phyloP scores from a whole-genome alignment of 1,140 invertebrate species.

The Scaptodrosophila lebanonensis region DNA sequence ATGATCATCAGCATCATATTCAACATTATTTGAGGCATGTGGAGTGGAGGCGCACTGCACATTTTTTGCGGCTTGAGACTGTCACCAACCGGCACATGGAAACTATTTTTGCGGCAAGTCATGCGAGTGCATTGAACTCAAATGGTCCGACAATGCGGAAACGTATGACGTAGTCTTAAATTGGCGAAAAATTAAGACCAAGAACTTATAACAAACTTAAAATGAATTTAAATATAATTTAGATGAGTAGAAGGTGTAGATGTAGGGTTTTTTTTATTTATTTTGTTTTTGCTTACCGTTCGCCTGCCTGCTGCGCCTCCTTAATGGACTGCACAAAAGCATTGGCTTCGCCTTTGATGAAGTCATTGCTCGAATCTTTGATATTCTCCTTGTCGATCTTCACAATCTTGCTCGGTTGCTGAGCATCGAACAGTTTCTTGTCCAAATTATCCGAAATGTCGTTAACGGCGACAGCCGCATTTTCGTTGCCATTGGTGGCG shows the following conservation, averaged over 20 bases:
- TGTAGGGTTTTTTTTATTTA: no score
- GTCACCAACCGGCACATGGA: slow-evolving; percentile 41
- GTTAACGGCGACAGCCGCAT: not conserved
- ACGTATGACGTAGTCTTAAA: slow-evolving; percentile 17
- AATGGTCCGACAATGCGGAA: slow-evolving; percentile 44
- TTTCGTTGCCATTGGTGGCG: slow-evolving; percentile 31
- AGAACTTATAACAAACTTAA: slow-evolving; percentile 29
- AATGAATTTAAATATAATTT: slow-evolving; percentile 16
- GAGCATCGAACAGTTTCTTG: slow-evolving; percentile 41
- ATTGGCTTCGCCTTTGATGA: slow-evolving; percentile 57
- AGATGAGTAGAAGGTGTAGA: not conserved
- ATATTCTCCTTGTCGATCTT: slow-evolving; percentile 37
- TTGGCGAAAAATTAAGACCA: slow-evolving; percentile 27
- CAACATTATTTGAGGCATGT: slow-evolving; percentile 10
- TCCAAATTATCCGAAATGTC: slow-evolving; percentile 27
- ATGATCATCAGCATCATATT: slow-evolving; percentile 9
- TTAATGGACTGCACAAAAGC: slow-evolving; percentile 63
- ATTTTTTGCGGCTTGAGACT: slow-evolving; percentile 32
- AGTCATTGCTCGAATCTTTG: slow-evolving; percentile 69
- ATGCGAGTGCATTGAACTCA: slow-evolving; percentile 51
- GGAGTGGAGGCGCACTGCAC: slow-evolving; percentile 17
- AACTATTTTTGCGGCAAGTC: slow-evolving; percentile 67
- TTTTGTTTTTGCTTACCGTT: slow-evolving; percentile 44
- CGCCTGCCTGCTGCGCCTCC: slow-evolving; percentile 54
- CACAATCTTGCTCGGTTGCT: slow-evolving; percentile 29